These are phyloP conservation scores for Plumapathes pennacea DNA, from an alignment of 92 coral and sea anemone genomes.

Conservation along the genomic window DNA sequence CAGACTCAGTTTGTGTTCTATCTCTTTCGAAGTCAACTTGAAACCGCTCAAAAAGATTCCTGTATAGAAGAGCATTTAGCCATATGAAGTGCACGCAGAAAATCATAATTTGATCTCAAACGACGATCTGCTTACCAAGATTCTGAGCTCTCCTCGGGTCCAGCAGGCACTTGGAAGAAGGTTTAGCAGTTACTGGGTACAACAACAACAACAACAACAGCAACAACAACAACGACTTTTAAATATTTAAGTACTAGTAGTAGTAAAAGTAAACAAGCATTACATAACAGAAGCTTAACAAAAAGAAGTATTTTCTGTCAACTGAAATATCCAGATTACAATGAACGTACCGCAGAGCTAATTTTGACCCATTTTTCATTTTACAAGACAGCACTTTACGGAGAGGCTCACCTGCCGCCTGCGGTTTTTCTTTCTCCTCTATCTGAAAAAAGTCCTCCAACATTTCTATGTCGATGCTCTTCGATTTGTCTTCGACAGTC, in stretches of 20 bases:
- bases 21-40: constrained; percentile 68
- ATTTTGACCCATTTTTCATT: too few species aligned
- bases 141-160: constrained; percentile 96
- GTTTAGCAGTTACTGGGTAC: constrained; percentile 61
- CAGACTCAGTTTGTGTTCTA: constrained; percentile 77
- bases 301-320: too few species aligned
- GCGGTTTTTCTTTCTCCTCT: constrained; percentile 73
- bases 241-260: not conserved
- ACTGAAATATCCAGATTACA: too few species aligned
- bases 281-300: too few species aligned
- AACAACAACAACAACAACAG: not conserved
- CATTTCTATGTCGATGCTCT: constrained; percentile 66
- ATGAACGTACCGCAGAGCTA: too few species aligned
- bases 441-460: constrained; percentile 88
- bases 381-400: too few species aligned
- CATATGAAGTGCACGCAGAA: not conserved
- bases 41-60: constrained; percentile 97
- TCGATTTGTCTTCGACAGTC: constrained; percentile 64
- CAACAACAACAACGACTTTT: not conserved
- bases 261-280: too few species aligned
- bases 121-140: constrained; percentile 62
- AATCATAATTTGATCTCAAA: not conserved
- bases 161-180: constrained; percentile 66
- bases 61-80: not conserved
- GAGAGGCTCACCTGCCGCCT: constrained; percentile 53